Evolutionary conservation across 2,113 vertebrate genomes (phyloP), one percentile per base, ranked within the genome.

Genomic region (Neolamprologus caudopunctatus): DNA sequence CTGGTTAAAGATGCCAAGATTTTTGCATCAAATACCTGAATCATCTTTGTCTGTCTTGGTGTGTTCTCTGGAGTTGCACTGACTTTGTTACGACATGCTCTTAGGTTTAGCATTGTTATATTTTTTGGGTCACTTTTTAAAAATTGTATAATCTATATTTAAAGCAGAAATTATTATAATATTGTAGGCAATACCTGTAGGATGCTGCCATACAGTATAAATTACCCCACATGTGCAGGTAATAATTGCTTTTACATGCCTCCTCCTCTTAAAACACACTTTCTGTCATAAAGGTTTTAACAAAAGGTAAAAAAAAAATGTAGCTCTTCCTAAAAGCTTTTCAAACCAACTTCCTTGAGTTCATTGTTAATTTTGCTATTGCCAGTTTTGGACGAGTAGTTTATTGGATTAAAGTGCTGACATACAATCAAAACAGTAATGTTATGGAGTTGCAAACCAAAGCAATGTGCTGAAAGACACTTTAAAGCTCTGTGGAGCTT

Each of bases 1-100:
- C 45, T 81, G 8, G 6, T 92, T 92, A 68, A 90, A 94, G 90
- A 93, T 86, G 16, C 24, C 63, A 80, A 28, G n/a, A 51, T 85
- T 68, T 88, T 53, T 78, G 35, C 68, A 53, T 81, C 68, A 58
- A 71, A 55, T 68, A 7, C 84, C 26, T 26, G 26, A 61, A 13
- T 87, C 19, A 12, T 7, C 33, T 37, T 47, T 14, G 58, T 54
- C 40, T 66, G 61, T 78, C 73, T 85, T 50, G 45, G 35, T 75
- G 57, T 79, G 68, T 54, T 42, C 26, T 90, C 42, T 80, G 24
- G 21, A 45, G 21, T 31, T 42, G 13, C 37, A 35, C 75, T 66
- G 33, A 71, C 14, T 54, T 58, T 85, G 55, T 71, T 85, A 17
- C 53, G 37, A 73, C 80, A 68, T 57, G 80, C 21, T 2, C 17